Evolutionary conservation across 2,888 invertebrate species (phyloP).

Genomic region (Rhaphigaster nebulosa): DNA sequence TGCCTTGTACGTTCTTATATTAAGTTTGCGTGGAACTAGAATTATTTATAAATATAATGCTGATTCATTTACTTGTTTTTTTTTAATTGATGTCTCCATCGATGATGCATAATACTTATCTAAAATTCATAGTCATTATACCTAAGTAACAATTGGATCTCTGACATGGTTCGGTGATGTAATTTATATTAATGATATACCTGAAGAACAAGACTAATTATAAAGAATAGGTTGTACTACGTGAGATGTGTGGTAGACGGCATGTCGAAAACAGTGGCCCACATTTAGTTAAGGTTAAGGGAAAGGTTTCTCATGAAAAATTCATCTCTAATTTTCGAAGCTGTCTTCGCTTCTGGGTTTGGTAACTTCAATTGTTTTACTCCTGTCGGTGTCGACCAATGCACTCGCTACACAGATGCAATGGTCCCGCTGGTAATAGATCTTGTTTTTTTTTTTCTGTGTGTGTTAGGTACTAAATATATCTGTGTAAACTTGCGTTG

Average conservation of each 20-base stretch:
- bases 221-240: background rate
- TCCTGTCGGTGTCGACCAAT: background rate
- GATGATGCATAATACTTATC: background rate
- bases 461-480: no score
- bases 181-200: slow-evolving; percentile 5
- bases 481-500: no score
- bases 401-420: background rate
- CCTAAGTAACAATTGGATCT: background rate
- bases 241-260: background rate
- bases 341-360: slow-evolving; percentile 7
- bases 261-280: slow-evolving; percentile 29
- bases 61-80: background rate
- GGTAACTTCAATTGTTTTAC: background rate
- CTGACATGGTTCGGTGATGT: background rate
- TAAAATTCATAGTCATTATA: background rate
- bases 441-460: background rate
- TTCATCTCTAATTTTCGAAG: slow-evolving; percentile 27
- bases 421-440: background rate
- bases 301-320: slow-evolving; percentile 41
- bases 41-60: background rate
- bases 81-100: background rate
- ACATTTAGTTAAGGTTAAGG: slow-evolving; percentile 45
- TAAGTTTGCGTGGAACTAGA: no score
- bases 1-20: no score
- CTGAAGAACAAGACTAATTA: slow-evolving; percentile 11